Evolutionary conservation across 1,140 invertebrate species (phyloP), one percentile per base, ranked within the genome.

Genomic region (Tetramorium alpestre): DNA sequence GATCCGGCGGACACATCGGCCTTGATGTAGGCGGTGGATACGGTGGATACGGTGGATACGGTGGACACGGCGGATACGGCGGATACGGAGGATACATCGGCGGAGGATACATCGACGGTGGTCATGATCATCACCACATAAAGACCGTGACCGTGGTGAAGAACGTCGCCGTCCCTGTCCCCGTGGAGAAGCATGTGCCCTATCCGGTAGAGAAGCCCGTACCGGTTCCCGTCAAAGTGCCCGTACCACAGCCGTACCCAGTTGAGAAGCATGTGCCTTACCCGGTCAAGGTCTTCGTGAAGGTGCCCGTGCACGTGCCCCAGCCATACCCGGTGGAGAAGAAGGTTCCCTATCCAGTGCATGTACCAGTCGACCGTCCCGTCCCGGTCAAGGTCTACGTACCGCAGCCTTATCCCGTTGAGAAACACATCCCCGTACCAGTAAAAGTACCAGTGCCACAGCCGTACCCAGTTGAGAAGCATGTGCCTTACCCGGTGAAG

Each of bases 71-170:
- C 1, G 90, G 91, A 49, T 89, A 92, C 72, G 92, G 91, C 22
- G 87, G 81, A 54, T 51, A 60, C 13, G 91, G 90, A 28, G 92
- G 94, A 6, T 88, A 93, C 75, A 90, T 89, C 51, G 93, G 95
- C 3, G 92, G 92, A 22, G 90, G 92, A 58, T 92, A 92, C 56
- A 58, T 88, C 41, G 88, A 86, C 6, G 89, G 86, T 7, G 94
- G 93, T 60, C 92, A 94, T 6, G 8, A 67, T 56, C 86, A 90
- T 16, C 78, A 91, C 8, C 96, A 97, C 87, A 96, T 97, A 90
- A 98, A 97, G 93, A 97, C 97, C 81, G 95, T 97, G 91, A 97
- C 97, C 49, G 94, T 97, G 25, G 96, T 97, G 62, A 98, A 98
- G 92, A 96, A 96, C 85, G 95, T 97, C 2, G 90, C 94, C 3